Evolutionary conservation across 1,140 invertebrate species (phyloP), one percentile per base, ranked within the genome.

Genomic region (Trichonephila clavipes): DNA sequence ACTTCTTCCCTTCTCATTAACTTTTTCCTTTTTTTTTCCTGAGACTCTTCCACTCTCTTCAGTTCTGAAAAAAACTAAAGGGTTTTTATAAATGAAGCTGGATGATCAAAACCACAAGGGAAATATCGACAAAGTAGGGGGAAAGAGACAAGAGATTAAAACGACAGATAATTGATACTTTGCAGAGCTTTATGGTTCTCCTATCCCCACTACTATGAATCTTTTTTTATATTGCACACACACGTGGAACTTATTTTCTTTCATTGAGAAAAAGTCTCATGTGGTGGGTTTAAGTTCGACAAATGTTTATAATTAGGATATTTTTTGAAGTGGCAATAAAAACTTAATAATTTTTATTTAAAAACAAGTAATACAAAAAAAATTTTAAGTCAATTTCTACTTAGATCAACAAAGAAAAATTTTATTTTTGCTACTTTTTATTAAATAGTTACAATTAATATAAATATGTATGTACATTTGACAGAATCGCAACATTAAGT

Each of bases 81-180:
- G 21, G n/a, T 28, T 59, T 51, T 24, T 88, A 24, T 62, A 64
- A 40, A 21, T 5, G 40, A n/a, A 61, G n/a, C 19, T 44, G 59
- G 51, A 88, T 58, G 61, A 62, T 58, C 62, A 16, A 85, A 64
- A 40, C 86, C 86, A 88, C 86, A 44, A 28, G 86, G 86, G 86
- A 88, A 88, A 88, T 88, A 88, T 88, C 62, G 86, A 64, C 16
- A 16, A 34, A 82, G 77, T 51, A 16, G 34, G 19, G 64, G 40
- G 0, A n/a, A 64, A 28, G 24, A 40, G 24, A 28, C 18, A 24
- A 66, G 86, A 66, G 86, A 88, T 66, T 66, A 88, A 64, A 64
- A 66, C 86, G 86, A 88, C 61, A 88, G 28, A 88, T 66, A 88
- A 88, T 88, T 88, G 86, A 88, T 88, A 66, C 62, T 88, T 88